phyloP scores from a whole-genome alignment of 2,888 invertebrate genomes.

The Lampropteryx suffumata region DNA sequence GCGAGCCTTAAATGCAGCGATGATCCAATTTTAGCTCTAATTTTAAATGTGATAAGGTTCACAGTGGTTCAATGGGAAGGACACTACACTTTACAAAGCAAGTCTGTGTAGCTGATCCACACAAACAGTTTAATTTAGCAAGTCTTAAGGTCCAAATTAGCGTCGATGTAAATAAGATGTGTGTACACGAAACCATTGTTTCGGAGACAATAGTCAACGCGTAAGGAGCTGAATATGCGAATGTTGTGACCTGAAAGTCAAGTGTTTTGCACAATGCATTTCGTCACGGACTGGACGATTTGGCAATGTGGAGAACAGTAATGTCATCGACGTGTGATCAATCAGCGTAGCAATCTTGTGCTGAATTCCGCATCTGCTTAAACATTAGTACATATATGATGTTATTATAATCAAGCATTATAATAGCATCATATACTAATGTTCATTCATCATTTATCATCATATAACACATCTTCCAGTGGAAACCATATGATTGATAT shows the following conservation, averaged over 20 bases:
- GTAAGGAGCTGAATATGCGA: conserved; percentile 51
- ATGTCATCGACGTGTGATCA: conserved; percentile 16
- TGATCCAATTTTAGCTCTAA: neutral
- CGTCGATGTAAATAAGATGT: conserved; percentile 5
- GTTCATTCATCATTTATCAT: no score
- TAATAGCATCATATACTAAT: no score
- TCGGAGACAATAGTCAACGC: conserved; percentile 46
- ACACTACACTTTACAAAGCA: neutral
- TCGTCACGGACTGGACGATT: conserved; percentile 25
- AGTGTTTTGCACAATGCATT: conserved; percentile 35
- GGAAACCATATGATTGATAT: no score
- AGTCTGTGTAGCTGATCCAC: neutral
- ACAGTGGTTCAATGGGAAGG: neutral
- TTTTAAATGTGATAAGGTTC: neutral
- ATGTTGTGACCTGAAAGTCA: conserved; percentile 34
- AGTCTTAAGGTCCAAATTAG: conserved; percentile 2
- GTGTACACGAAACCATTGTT: conserved; percentile 45
- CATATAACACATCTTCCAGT: no score
- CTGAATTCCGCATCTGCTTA: neutral
- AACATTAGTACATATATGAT: no score
- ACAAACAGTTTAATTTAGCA: neutral
- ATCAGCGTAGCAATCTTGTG: conserved; percentile 4
- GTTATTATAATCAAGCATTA: no score
- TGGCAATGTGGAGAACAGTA: conserved; percentile 18
- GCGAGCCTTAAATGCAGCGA: neutral